phyloP scores from a whole-genome alignment of 1,140 invertebrate species.

The Drosophila melanica region DNA sequence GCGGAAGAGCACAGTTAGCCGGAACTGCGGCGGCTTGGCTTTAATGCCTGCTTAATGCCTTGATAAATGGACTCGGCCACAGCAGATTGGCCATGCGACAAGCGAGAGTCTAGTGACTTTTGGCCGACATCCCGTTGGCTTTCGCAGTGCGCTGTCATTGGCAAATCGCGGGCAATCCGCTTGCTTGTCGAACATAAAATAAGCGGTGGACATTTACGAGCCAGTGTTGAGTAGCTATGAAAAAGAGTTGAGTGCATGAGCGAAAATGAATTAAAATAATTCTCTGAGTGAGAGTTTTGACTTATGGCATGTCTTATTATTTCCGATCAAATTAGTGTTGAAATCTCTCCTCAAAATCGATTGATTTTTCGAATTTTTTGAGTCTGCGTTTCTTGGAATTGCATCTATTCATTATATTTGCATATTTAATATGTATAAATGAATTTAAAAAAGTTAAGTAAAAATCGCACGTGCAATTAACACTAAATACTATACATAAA shows the following conservation, averaged over 20 bases:
- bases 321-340: no score
- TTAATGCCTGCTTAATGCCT: slow-evolving; percentile 35
- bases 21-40: slow-evolving; percentile 28
- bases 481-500: neutral
- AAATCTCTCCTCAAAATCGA: no score
- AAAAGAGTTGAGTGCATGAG: no score
- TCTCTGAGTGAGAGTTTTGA: no score
- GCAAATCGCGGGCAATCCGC: slow-evolving; percentile 52
- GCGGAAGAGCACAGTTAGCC: slow-evolving; percentile 21
- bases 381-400: no score
- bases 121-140: slow-evolving; percentile 15
- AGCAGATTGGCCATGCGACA: neutral
- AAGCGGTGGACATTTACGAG: neutral
- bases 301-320: no score
- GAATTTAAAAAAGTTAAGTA: neutral
- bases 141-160: neutral
- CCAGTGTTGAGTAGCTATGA: neutral
- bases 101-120: slow-evolving; percentile 2
- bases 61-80: slow-evolving; percentile 36
- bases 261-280: no score
- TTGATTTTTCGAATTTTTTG: no score
- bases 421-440: neutral
- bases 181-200: slow-evolving; percentile 35
- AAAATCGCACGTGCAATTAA: neutral
- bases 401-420: no score